phyloP scores from a whole-genome alignment of 2,113 vertebrate genomes.

The Poeciliopsis retropinna region DNA sequence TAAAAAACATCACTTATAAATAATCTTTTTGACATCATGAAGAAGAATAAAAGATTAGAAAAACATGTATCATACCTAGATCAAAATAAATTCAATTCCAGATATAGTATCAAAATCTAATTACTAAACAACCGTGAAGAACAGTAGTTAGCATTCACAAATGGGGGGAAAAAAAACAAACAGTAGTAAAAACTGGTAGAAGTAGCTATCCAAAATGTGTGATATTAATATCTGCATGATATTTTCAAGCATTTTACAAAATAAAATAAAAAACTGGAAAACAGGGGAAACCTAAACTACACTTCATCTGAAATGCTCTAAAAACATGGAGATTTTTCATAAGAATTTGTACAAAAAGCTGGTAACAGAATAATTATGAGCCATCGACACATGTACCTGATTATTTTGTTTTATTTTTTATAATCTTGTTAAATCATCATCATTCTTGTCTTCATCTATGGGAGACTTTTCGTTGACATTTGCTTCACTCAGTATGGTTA shows the following conservation, averaged over 20 bases:
- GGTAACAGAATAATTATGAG: neutral
- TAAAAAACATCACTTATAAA: too few species aligned
- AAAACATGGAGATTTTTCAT: neutral
- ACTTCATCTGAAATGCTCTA: neutral
- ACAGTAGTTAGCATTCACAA: neutral
- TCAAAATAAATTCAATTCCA: neutral
- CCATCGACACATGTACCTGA: neutral
- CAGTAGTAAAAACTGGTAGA: neutral
- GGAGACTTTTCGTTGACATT: neutral
- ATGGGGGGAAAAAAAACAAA: neutral
- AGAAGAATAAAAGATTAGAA: neutral
- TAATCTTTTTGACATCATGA: too few species aligned
- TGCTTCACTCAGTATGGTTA: constrained; percentile 69
- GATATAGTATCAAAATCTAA: neutral
- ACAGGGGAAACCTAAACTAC: too few species aligned
- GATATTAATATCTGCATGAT: neutral
- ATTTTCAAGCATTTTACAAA: too few species aligned
- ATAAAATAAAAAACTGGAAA: too few species aligned
- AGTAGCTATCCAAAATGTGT: neutral
- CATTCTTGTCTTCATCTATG: neutral
- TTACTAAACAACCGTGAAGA: neutral
- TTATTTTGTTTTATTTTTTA: constrained; percentile 15
- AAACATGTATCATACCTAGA: neutral
- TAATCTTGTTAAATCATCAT: constrained; percentile 47
- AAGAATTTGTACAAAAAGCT: neutral